Evolutionary conservation across 2,797 vertebrate species (phyloP), one percentile per base, ranked within the genome.

Genomic region (Oophaga sylvatica): DNA sequence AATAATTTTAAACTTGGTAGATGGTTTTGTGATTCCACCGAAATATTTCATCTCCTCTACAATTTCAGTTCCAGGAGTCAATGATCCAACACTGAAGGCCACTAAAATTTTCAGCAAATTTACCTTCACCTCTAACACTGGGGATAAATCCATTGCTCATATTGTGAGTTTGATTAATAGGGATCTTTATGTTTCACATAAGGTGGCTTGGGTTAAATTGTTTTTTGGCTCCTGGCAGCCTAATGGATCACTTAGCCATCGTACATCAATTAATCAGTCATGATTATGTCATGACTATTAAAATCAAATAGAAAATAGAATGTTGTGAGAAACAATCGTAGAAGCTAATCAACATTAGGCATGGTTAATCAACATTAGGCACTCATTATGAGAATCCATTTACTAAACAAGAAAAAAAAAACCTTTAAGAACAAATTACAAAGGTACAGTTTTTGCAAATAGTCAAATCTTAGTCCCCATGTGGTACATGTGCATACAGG

Each of bases 81-180:
- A 56, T 65, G 60, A 65, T 85, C 57, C 41, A 31, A 73, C 60
- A 78, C 73, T 77, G 45, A 77, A 78, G 73, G 45, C 17, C 59
- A 67, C 62, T 63, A 53, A 63, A 41, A 63, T 63, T 63, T 57
- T 63, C 56, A 62, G 57, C 56, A 59, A 75, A 62, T 63, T 77
- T 75, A 56, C n/a, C 63, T 85, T 78, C 65, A 77, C 83, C 73
- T 85, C 59, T 85, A 85, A 26, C 83, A 76, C 48, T 65, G 35
- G 60, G 59, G 71, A 76, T 62, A 53, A 62, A 76, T 29, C 16
- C 59, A 84, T 77, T 48, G 35, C 75, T 63, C 59, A 48, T 60
- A 60, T 76, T 65, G 41, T 60, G 31, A 63, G 41, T 53, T 65
- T 77, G 83, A 84, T 53, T 84, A 59, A 84, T 73, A 77, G 16